Percentiles rank a stretch among this genome's conserved stretches.
Conservation (phyloP, 1,140 invertebrate species). For the Hycleus phaleratus region DNA sequence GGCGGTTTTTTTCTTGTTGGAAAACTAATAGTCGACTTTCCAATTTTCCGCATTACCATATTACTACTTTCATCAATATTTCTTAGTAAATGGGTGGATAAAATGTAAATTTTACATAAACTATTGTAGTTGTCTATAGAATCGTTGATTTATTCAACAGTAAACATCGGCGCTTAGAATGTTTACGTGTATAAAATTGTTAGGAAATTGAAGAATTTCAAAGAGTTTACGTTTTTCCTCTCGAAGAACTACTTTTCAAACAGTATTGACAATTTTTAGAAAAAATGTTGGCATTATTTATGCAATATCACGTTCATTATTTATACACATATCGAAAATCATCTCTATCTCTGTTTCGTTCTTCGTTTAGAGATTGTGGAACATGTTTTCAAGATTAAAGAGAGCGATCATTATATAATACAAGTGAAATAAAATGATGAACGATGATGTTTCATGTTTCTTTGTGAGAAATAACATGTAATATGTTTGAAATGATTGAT, state of each 20-base stretch:
- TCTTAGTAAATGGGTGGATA: no score
- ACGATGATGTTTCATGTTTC: constrained; percentile 13
- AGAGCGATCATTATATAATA: no score
- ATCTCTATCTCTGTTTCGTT: background rate
- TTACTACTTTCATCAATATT: no score
- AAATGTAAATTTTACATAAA: no score
- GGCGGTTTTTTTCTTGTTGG: no score
- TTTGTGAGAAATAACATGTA: constrained; percentile 2
- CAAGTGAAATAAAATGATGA: constrained; percentile 7
- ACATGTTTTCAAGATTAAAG: background rate
- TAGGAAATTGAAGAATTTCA: background rate
- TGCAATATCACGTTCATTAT: background rate
- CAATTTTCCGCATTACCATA: no score
- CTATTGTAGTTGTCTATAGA: no score
- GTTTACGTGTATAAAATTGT: no score
- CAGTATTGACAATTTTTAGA: background rate
- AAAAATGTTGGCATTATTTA: background rate
- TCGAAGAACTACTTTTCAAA: background rate
- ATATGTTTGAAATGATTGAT: constrained; percentile 11
- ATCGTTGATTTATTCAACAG: no score
- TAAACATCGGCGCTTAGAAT: no score
- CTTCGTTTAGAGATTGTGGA: background rate
- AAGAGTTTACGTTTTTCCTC: background rate
- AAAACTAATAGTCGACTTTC: no score
- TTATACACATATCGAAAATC: constrained; percentile 1